Evolutionary conservation across 2,888 invertebrate genomes (phyloP).

Genomic region (Hydraecia micacea): DNA sequence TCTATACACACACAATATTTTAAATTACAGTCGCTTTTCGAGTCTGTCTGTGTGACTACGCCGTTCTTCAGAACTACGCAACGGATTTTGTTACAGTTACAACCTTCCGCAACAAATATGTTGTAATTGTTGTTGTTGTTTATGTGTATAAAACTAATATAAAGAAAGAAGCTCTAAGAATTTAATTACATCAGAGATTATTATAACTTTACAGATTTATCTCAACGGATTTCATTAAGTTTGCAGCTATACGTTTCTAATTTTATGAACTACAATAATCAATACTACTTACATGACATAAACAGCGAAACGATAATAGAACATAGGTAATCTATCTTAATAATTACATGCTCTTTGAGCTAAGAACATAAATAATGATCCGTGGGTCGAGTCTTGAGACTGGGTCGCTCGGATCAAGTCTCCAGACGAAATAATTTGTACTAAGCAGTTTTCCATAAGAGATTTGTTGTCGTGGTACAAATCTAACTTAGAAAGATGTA

Average conservation of each 20-base stretch:
- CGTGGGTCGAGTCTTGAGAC: not conserved
- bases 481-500: too few relatives aligned
- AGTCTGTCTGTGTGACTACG: not conserved
- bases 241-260: not conserved
- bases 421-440: slow-evolving; percentile 23
- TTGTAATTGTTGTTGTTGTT: too few relatives aligned
- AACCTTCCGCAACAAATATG: too few relatives aligned
- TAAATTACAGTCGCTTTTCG: not conserved
- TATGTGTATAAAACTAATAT: too few relatives aligned
- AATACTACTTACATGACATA: not conserved
- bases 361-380: slow-evolving; percentile 8
- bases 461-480: too few relatives aligned
- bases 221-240: not conserved
- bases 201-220: not conserved
- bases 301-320: not conserved
- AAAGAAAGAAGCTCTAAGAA: not conserved
- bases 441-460: too few relatives aligned
- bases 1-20: not conserved
- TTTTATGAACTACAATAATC: not conserved
- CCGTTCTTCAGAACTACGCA: not conserved
- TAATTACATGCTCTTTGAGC: slow-evolving; percentile 21
- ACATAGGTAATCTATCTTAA: not conserved
- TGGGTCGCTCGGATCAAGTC: slow-evolving; percentile 18
- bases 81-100: not conserved
- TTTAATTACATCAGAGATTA: not conserved